Evolutionary conservation across 2,113 vertebrate genomes (phyloP).

Genomic region (Struthio camelus): DNA sequence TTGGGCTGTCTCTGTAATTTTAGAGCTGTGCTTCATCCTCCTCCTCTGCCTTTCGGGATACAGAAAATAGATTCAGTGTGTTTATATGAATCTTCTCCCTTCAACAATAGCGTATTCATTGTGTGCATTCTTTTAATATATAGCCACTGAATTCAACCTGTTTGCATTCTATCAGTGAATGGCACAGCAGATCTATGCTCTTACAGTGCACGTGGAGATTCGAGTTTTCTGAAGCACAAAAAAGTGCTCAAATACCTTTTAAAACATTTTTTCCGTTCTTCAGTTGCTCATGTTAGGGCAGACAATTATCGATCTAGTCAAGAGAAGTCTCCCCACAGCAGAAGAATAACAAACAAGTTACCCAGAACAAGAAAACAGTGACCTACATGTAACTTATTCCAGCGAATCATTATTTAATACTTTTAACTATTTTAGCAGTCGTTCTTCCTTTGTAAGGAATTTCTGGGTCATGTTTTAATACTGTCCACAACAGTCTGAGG

Average conservation of each 20-base stretch:
- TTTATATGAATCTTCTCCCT: not conserved
- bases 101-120: not conserved
- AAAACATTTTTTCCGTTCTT: not conserved
- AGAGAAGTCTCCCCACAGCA: not conserved
- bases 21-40: not conserved
- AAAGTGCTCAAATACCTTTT: not conserved
- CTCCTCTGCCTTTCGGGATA: not conserved
- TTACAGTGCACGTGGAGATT: not conserved
- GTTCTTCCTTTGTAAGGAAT: not conserved
- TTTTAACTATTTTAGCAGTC: not conserved
- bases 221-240: not conserved
- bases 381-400: not conserved
- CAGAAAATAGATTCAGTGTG: not conserved
- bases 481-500: not conserved
- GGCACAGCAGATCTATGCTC: not conserved
- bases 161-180: not conserved
- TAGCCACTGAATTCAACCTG: not conserved
- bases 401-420: not conserved
- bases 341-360: not conserved
- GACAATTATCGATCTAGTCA: not conserved
- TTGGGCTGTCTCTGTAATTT: not conserved
- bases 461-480: constrained; percentile 1
- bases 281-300: not conserved
- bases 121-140: not conserved
- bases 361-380: not conserved